phyloP scores from a whole-genome alignment of 2,888 invertebrate species.

The Folsomia manolachei region DNA sequence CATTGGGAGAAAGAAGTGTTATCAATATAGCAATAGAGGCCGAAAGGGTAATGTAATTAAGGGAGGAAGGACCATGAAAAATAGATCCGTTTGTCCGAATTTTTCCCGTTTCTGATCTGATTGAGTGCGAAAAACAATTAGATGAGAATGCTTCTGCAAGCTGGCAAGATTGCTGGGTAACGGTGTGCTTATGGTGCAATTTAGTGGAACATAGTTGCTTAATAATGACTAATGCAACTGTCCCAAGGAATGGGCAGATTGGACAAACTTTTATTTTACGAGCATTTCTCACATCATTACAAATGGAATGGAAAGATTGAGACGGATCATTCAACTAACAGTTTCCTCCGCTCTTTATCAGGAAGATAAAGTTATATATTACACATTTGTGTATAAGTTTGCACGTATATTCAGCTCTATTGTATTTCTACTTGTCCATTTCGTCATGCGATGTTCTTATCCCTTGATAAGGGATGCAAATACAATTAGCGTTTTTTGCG shows the following conservation, averaged over 20 bases:
- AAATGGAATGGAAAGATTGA: not conserved
- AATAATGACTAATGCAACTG: conserved; percentile 25
- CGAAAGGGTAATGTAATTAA: conserved; percentile 36
- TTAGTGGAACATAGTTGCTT: not conserved
- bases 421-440: too few species aligned
- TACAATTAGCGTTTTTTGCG: too few species aligned
- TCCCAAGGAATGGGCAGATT: conserved; percentile 11
- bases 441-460: too few species aligned
- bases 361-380: too few species aligned
- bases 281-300: conserved; percentile 11
- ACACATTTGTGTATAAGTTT: too few species aligned
- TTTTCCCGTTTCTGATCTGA: conserved; percentile 13
- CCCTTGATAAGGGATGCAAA: too few species aligned
- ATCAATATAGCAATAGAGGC: conserved; percentile 25
- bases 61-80: conserved; percentile 32
- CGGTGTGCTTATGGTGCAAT: not conserved
- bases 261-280: conserved; percentile 18
- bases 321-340: too few species aligned
- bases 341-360: too few species aligned
- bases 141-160: not conserved
- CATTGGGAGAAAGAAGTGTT: too few species aligned
- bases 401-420: too few species aligned
- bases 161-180: not conserved
- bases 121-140: conserved; percentile 18
- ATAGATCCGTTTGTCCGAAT: conserved; percentile 39